Evolutionary conservation across 2,888 invertebrate species (phyloP).

Genomic region (Calameuta idolon): DNA sequence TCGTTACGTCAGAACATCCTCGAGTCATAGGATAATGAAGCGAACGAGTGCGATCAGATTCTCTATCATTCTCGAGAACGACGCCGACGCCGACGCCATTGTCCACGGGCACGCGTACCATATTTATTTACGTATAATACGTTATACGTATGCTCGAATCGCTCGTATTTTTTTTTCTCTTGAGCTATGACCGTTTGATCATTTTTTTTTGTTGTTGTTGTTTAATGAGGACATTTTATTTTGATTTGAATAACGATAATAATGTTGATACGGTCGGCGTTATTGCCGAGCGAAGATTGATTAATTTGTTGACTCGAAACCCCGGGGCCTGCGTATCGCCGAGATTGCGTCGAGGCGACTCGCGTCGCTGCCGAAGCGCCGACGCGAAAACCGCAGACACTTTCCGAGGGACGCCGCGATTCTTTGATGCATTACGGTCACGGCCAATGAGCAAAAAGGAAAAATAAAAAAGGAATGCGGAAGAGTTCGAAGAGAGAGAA

Average conservation of each 20-base stretch:
- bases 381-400: background rate
- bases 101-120: background rate
- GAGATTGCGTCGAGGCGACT: background rate
- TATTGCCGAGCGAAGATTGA: background rate
- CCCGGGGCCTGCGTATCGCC: background rate
- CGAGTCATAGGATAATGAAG: background rate
- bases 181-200: background rate
- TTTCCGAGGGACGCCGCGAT: background rate
- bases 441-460: background rate
- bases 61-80: background rate
- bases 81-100: background rate
- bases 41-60: background rate
- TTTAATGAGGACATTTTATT: background rate
- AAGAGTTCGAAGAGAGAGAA: background rate
- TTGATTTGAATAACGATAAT: background rate
- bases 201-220: background rate
- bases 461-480: background rate
- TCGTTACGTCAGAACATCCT: background rate
- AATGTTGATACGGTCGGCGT: background rate
- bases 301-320: background rate
- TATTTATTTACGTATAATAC: background rate
- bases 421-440: background rate
- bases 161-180: background rate
- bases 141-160: too few species aligned
- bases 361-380: background rate